Evolutionary conservation across 2,888 invertebrate genomes (phyloP).

Genomic region (Cistogaster globosa): DNA sequence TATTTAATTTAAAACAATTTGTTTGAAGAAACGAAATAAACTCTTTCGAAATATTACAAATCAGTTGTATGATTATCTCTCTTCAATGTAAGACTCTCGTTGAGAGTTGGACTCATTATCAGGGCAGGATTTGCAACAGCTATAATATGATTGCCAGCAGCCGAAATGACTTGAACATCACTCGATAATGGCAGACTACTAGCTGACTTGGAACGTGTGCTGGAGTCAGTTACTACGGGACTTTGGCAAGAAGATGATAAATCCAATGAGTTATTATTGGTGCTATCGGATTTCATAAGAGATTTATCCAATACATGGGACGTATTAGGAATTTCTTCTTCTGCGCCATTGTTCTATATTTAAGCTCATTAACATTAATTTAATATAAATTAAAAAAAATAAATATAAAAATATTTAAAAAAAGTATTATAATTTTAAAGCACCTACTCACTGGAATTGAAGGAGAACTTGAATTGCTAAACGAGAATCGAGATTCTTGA

Average conservation of each 20-base stretch:
- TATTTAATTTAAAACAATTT: constrained; percentile 1
- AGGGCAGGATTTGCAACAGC: constrained; percentile 94
- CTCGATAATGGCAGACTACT: constrained; percentile 72
- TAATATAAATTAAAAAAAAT: background rate
- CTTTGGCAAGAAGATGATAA: constrained; percentile 48
- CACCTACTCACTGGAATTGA: constrained; percentile 84
- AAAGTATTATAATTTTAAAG: constrained; percentile 23
- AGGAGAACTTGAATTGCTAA: constrained; percentile 89
- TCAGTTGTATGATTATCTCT: constrained; percentile 81
- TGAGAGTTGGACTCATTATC: constrained; percentile 85
- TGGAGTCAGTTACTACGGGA: constrained; percentile 72
- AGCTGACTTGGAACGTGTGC: constrained; percentile 58
- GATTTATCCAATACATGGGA: constrained; percentile 33
- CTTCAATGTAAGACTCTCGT: constrained; percentile 80
- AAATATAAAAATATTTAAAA: background rate
- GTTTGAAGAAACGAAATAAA: constrained; percentile 7
- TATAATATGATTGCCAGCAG: constrained; percentile 93
- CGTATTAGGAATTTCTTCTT: constrained; percentile 76
- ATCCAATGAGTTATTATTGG: constrained; percentile 62
- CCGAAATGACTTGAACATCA: constrained; percentile 90
- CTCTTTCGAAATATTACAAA: constrained; percentile 72
- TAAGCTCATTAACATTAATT: background rate
- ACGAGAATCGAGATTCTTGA: constrained; percentile 87
- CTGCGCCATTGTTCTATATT: constrained; percentile 76
- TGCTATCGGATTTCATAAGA: constrained; percentile 47